phyloP scores from a whole-genome alignment of 2,888 invertebrate genomes.

The Euzophera pinguis region DNA sequence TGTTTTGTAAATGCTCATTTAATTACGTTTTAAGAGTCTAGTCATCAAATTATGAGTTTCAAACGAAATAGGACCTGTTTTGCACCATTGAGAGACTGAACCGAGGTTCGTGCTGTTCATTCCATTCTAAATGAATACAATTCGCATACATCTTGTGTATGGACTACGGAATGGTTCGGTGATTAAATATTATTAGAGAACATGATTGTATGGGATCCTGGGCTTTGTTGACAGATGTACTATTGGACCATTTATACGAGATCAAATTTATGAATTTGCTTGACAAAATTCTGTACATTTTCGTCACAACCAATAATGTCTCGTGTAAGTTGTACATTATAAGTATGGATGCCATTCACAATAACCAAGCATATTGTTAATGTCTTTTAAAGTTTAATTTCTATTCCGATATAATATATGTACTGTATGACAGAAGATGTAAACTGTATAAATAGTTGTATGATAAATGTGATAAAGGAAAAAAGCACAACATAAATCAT shows the following conservation, averaged over 20 bases:
- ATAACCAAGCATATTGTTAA: constrained; percentile 39
- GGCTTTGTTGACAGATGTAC: neutral
- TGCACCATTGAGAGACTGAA: constrained; percentile 30
- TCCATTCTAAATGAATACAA: constrained; percentile 29
- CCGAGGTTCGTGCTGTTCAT: constrained; percentile 23
- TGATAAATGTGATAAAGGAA: constrained; percentile 72
- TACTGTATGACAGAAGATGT: constrained; percentile 65
- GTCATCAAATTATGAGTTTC: constrained; percentile 72
- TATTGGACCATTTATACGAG: constrained; percentile 2
- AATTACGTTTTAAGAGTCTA: constrained; percentile 76
- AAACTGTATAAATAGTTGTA: constrained; percentile 62
- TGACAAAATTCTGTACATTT: neutral
- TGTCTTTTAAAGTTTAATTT: constrained; percentile 50
- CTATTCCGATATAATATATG: constrained; percentile 46
- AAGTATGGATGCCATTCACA: constrained; percentile 20
- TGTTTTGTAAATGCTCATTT: constrained; percentile 77
- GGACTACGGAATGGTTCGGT: constrained; percentile 35
- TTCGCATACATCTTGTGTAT: constrained; percentile 30
- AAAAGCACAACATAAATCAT: constrained; percentile 74
- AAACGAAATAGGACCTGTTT: constrained; percentile 52
- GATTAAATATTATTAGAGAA: constrained; percentile 16
- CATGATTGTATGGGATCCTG: constrained; percentile 7
- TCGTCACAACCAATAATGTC: neutral
- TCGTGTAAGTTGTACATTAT: constrained; percentile 20
- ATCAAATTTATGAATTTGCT: neutral